Evolutionary conservation across 1,140 invertebrate genomes (phyloP), one percentile per base, ranked within the genome.

Genomic region (Hirudo medicinalis): DNA sequence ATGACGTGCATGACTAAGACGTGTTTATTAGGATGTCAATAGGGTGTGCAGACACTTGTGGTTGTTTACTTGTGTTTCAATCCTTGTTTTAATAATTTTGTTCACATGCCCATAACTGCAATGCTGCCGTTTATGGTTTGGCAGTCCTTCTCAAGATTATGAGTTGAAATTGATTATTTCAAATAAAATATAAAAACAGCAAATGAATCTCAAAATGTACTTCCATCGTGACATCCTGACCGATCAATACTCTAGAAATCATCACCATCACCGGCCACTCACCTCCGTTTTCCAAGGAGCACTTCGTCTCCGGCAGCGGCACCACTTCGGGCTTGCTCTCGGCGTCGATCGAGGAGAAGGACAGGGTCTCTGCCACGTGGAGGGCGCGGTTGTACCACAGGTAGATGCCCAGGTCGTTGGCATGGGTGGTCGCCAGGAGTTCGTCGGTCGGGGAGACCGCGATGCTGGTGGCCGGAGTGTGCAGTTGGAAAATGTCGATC

Each of bases 381-480:
- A 97, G 79, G 0, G 89, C 89, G 74, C 87, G 88, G 82, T 98
- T 98, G 0, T 89, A 88, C 95, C 95, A 99, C 15, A 98, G 82
- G 78, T 91, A 95, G 53, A 99, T 86, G 0, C 94, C 94, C 32
- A 95, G 78, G 78, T 93, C 87, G 73, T 90, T 89, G 1, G 90
- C 86, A 79, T 98, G 94, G 0, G 88, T 86, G 2, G 93, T 97
- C 2, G 89, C 92, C 49, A 99, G 80, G 78, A 88, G 93, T 78
- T 96, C 90, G 13, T 91, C 91, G 13, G 87, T 92, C 11, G 92
- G 90, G 0, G 93, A 97, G 85, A 98, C 89, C 36, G 87, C 85
- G 25, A 99, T 77, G 0, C 91, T 94, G 5, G 87, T 89, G 0
- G 79, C 77, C 0, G 80, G 78, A 43, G 76, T 74, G 60, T 81